phyloP scores from a whole-genome alignment of 30 jellyfish, hydroid and myxozoan genomes.

The Nemopilema nomurai region DNA sequence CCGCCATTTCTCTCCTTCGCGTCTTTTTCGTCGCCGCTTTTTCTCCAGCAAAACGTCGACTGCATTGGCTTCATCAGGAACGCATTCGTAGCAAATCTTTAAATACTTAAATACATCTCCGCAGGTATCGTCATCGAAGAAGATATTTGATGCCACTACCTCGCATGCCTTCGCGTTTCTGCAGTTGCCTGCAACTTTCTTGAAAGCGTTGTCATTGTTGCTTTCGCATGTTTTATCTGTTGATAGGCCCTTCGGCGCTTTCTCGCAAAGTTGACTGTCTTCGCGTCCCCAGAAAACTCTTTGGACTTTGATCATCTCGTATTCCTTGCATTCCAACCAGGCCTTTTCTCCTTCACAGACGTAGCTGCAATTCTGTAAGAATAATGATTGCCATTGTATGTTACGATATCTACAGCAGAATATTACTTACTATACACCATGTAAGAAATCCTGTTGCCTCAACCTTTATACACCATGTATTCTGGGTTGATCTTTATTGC shows the following conservation, averaged over 20 bases:
- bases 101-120: conserved; percentile 88
- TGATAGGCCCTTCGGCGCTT: conserved; percentile 88
- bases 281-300: conserved; percentile 99
- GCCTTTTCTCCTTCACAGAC: conserved; percentile 99
- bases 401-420: neutral
- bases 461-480: too few relatives aligned
- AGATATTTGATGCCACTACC: conserved; percentile 94
- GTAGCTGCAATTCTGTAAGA: conserved; percentile 96
- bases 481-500: too few relatives aligned
- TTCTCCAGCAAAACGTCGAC: conserved; percentile 87
- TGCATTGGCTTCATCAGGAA: conserved; percentile 94
- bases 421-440: neutral
- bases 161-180: conserved; percentile 88
- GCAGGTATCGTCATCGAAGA: conserved; percentile 97
- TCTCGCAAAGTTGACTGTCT: conserved; percentile 92
- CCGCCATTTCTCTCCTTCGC: conserved; percentile 71
- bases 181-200: conserved; percentile 94
- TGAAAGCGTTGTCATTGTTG: conserved; percentile 83
- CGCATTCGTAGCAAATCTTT: conserved; percentile 98
- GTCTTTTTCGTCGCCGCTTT: conserved; percentile 76
- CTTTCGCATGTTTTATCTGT: conserved; percentile 83
- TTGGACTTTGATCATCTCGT: conserved; percentile 87
- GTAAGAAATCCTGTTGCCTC: too few relatives aligned
- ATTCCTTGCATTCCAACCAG: conserved; percentile 97
- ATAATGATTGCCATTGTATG: neutral